A percentile compares a stretch with the other conserved stretches of the same genome.
These are phyloP conservation scores for Brachionus rotundiformis DNA, from an alignment of 1,140 invertebrate genomes.

Conservation along the genomic window DNA sequence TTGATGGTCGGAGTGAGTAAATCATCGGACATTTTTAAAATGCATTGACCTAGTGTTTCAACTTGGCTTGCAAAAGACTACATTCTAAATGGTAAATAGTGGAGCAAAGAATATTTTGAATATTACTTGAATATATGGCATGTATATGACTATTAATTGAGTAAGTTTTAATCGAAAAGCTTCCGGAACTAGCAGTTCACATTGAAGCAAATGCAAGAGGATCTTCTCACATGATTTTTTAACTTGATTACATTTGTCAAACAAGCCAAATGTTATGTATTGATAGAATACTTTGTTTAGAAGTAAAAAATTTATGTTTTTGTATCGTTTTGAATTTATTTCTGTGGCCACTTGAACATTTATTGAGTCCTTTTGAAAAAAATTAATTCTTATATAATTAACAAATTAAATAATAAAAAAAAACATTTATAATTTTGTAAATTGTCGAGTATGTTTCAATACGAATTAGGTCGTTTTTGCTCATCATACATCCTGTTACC, in stretches of 20 bases:
- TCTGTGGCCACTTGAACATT: slow-evolving; percentile 42
- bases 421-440: neutral
- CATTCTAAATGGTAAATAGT: no score
- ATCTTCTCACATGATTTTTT: slow-evolving; percentile 31
- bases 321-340: slow-evolving; percentile 38
- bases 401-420: neutral
- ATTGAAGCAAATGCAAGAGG: slow-evolving; percentile 44
- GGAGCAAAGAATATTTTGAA: neutral
- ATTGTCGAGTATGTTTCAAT: slow-evolving; percentile 25
- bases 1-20: slow-evolving; percentile 31
- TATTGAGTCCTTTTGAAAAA: slow-evolving; percentile 8
- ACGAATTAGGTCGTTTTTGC: slow-evolving; percentile 16
- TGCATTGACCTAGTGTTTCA: slow-evolving; percentile 37
- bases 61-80: slow-evolving; percentile 32
- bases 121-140: slow-evolving; percentile 38
- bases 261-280: slow-evolving; percentile 36
- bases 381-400: neutral
- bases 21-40: slow-evolving; percentile 32
- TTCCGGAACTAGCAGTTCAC: slow-evolving; percentile 14
- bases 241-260: neutral
- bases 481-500: slow-evolving; percentile 44
- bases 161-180: slow-evolving; percentile 7
- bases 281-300: slow-evolving; percentile 45
- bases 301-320: slow-evolving; percentile 36
- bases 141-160: neutral